These are phyloP conservation scores for Pollachius pollachius DNA, from an alignment of 2,113 vertebrate genomes.

Conservation along the genomic window DNA sequence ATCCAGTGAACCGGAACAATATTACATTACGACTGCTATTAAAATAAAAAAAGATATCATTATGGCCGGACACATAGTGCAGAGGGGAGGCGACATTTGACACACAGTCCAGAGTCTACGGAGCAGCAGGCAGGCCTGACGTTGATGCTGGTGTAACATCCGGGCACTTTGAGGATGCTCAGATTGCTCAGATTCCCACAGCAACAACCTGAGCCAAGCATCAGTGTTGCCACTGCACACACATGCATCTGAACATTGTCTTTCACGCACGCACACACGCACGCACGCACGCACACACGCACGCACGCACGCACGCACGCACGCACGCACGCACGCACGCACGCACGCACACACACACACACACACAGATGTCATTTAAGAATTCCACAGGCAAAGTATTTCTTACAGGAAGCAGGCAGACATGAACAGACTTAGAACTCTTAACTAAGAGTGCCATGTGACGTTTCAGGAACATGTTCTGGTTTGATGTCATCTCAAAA, in stretches of 20 bases:
- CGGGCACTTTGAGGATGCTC: background rate
- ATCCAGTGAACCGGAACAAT: background rate
- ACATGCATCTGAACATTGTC: background rate
- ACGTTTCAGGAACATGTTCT: too few relatives aligned
- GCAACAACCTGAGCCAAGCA: background rate
- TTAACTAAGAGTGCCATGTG: too few relatives aligned
- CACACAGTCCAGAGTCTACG: too few relatives aligned
- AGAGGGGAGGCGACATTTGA: too few relatives aligned
- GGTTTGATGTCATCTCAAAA: too few relatives aligned
- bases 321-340: conserved; percentile 13
- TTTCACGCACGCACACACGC: conserved; percentile 11
- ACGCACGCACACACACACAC: conserved; percentile 9
- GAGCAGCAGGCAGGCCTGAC: too few relatives aligned
- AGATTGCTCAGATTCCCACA: background rate
- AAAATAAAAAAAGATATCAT: background rate
- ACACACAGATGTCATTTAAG: too few relatives aligned
- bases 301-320: conserved; percentile 13
- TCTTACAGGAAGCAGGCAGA: too few relatives aligned
- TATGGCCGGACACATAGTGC: background rate
- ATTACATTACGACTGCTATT: background rate
- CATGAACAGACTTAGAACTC: too few relatives aligned
- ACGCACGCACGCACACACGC: background rate
- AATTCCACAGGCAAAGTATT: too few relatives aligned
- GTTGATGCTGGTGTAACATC: too few relatives aligned
- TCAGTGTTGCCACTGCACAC: background rate